These are phyloP conservation scores for Bubo scandiacus DNA, from an alignment of 2,113 vertebrate genomes.

Conservation along the genomic window DNA sequence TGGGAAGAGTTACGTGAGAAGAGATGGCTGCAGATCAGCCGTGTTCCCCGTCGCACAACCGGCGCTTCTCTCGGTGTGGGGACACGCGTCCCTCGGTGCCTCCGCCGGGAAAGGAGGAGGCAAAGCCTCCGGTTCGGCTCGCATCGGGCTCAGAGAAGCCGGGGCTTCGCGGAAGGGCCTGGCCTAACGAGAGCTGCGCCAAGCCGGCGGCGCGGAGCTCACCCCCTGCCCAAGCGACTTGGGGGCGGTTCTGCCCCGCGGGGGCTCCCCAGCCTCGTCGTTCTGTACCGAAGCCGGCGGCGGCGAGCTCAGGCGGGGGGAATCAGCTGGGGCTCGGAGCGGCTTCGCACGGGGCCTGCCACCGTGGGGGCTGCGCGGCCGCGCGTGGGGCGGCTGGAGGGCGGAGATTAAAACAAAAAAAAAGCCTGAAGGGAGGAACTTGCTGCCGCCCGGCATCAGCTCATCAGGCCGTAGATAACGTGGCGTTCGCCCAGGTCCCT, in stretches of 20 bases:
- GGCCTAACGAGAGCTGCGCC: not conserved
- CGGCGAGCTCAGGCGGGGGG: not conserved
- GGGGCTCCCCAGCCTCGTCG: accelerated
- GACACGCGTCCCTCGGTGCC: not conserved
- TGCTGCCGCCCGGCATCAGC: not conserved
- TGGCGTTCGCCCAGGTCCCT: not conserved
- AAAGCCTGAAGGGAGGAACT: not conserved
- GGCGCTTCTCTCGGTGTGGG: not conserved
- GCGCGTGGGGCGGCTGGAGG: not conserved
- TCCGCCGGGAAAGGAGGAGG: not conserved
- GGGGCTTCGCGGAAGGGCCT: not conserved
- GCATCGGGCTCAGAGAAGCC: not conserved
- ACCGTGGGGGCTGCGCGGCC: not conserved
- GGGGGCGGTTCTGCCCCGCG: not conserved
- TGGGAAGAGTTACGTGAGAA: not conserved
- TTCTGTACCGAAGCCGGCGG: not conserved
- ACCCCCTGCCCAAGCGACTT: not conserved
- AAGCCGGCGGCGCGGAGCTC: not conserved
- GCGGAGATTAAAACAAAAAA: not conserved
- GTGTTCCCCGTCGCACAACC: accelerated
- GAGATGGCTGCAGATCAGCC: no score
- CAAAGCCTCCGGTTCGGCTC: not conserved
- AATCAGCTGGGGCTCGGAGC: not conserved
- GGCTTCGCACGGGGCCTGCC: not conserved
- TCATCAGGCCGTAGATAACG: not conserved